Percentiles rank a stretch among this genome's conserved stretches.
Conservation (phyloP, 2,797 vertebrate species). For the Acipenser ruthenus region DNA sequence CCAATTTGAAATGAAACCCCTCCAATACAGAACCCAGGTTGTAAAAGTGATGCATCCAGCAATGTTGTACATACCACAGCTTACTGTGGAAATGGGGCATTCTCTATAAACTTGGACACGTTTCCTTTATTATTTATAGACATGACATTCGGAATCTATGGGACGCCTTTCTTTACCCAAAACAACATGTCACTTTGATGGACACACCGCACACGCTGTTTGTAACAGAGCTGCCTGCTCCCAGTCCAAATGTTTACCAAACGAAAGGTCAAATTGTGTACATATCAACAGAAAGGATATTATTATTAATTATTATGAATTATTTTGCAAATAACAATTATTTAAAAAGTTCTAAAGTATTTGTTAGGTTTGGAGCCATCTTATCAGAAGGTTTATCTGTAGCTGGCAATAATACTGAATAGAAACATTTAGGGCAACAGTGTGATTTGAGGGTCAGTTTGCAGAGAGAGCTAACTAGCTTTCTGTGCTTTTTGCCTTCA, state of each 20-base stretch:
- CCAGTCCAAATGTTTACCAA: slow-evolving; percentile 51
- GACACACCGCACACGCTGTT: slow-evolving; percentile 39
- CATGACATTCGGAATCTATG: slow-evolving; percentile 29
- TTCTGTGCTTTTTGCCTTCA: no score
- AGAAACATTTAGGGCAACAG: no score
- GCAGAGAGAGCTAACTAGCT: no score
- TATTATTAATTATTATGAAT: slow-evolving; percentile 4
- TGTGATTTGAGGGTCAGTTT: no score
- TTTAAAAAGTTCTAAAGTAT: slow-evolving; percentile 39
- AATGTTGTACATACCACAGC: no score
- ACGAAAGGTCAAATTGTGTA: slow-evolving; percentile 32
- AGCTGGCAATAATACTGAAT: no score
- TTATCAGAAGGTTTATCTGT: slow-evolving; percentile 10
- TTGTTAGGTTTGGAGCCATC: slow-evolving; percentile 31
- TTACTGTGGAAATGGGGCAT: no score
- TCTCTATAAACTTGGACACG: neutral
- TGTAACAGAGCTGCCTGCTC: slow-evolving; percentile 38
- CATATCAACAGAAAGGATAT: slow-evolving; percentile 12
- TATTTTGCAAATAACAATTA: slow-evolving; percentile 29
- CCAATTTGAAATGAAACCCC: no score
- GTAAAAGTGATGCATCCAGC: no score
- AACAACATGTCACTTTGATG: slow-evolving; percentile 52
- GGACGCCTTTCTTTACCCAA: slow-evolving; percentile 30
- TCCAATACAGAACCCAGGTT: no score
- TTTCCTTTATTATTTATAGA: slow-evolving; percentile 44